Percentiles rank a stretch among this genome's conserved stretches.
Evolutionary conservation across 1,140 invertebrate genomes (phyloP).

Genomic region (Drosophila bocki): DNA sequence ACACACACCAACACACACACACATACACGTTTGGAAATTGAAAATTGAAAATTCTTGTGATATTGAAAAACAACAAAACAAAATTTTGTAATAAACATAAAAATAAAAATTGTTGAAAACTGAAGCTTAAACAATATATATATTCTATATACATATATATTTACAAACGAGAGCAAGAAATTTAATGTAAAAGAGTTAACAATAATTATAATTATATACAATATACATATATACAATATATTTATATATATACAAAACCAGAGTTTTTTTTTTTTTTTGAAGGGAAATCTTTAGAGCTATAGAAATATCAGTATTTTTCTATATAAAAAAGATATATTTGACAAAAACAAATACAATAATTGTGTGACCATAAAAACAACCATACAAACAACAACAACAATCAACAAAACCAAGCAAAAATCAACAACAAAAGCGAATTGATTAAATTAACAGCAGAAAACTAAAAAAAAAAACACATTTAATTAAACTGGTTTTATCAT

Average conservation of each 20-base stretch:
- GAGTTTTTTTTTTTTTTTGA: conserved; percentile 60
- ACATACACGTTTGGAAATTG: conserved; percentile 53
- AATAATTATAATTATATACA: conserved; percentile 55
- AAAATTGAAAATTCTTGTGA: conserved; percentile 82
- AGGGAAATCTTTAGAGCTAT: conserved; percentile 39
- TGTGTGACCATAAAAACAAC: conserved; percentile 27
- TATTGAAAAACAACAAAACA: conserved; percentile 72
- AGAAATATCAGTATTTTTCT: conserved; percentile 73
- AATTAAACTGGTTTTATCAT: conserved; percentile 47
- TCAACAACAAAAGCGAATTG: conserved; percentile 41
- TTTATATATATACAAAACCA: conserved; percentile 64
- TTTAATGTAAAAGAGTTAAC: conserved; percentile 36
- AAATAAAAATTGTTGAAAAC: conserved; percentile 46
- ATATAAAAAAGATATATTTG: conserved; percentile 58
- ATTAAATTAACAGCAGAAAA: conserved; percentile 58
- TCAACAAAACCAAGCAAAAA: conserved; percentile 34
- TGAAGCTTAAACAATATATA: conserved; percentile 55
- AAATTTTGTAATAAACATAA: conserved; percentile 60
- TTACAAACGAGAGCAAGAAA: conserved; percentile 44
- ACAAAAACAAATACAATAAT: conserved; percentile 30
- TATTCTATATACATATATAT: conserved; percentile 46
- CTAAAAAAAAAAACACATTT: conserved; percentile 56
- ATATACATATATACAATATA: conserved; percentile 77
- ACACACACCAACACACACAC: conserved; percentile 15
- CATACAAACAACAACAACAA: conserved; percentile 10